Conservation (phyloP, 2,888 invertebrate species). For the Scaptomyza parva region DNA sequence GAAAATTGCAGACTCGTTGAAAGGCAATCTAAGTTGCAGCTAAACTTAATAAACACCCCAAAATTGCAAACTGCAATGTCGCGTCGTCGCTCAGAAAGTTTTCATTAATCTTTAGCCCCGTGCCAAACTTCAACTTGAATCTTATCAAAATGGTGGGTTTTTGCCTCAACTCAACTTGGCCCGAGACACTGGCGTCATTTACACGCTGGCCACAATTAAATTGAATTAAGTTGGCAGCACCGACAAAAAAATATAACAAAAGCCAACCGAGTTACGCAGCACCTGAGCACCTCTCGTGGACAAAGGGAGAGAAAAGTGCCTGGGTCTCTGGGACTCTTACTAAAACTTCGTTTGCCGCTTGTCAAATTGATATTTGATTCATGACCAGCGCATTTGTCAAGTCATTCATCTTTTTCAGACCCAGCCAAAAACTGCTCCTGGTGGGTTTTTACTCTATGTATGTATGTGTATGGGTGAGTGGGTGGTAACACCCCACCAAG, state of each 20-base stretch:
- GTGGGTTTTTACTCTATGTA: conserved; percentile 5
- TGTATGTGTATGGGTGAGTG: not conserved
- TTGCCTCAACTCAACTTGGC: conserved; percentile 18
- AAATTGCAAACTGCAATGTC: conserved; percentile 60
- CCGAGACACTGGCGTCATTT: conserved; percentile 63
- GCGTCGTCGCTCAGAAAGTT: conserved; percentile 67
- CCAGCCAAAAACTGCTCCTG: conserved; percentile 15
- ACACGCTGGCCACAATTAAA: conserved; percentile 77
- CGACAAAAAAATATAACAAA: conserved; percentile 28
- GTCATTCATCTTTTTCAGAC: conserved; percentile 80
- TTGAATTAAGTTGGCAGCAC: conserved; percentile 68
- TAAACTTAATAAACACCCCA: conserved; percentile 64
- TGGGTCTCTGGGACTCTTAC: conserved; percentile 27
- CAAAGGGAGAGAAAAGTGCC: conserved; percentile 1
- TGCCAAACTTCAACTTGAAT: conserved; percentile 53
- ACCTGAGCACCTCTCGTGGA: conserved; percentile 52
- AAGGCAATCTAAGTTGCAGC: conserved; percentile 73
- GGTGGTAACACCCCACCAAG: too few relatives aligned
- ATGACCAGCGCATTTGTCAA: conserved; percentile 82
- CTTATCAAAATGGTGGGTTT: conserved; percentile 58
- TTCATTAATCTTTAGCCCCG: conserved; percentile 68
- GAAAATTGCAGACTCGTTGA: conserved; percentile 52
- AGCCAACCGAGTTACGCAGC: conserved; percentile 43
- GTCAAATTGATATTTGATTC: conserved; percentile 84
- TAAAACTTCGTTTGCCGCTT: conserved; percentile 61